These are phyloP conservation scores for Biston stratarius DNA, from an alignment of 2,888 invertebrate genomes.

Conservation along the genomic window DNA sequence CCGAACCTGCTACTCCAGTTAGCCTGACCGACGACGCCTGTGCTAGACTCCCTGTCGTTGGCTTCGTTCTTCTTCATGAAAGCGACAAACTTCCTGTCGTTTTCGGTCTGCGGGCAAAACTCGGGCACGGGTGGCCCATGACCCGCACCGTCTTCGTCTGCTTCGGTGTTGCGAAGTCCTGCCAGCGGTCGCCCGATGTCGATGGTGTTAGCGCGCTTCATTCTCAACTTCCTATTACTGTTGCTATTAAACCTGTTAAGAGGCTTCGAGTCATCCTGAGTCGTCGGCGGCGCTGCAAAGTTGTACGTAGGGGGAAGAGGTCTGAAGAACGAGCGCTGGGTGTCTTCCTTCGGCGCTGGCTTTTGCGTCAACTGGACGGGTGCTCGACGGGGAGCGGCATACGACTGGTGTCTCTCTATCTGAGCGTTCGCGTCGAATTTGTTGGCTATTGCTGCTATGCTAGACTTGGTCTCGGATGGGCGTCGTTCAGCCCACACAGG, in stretches of 20 bases:
- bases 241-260: conserved; percentile 82
- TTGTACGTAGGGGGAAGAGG: conserved; percentile 79
- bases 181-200: conserved; percentile 92
- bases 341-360: conserved; percentile 57
- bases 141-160: conserved; percentile 71
- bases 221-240: conserved; percentile 89
- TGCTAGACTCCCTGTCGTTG: conserved; percentile 50
- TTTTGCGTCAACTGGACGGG: conserved; percentile 48
- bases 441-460: conserved; percentile 76
- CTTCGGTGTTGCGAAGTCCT: conserved; percentile 82
- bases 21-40: conserved; percentile 62
- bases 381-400: conserved; percentile 46
- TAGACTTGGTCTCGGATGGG: conserved; percentile 66
- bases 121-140: conserved; percentile 85
- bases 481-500: conserved; percentile 60
- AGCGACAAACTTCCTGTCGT: conserved; percentile 93
- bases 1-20: conserved; percentile 95
- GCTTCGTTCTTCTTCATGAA: conserved; percentile 91
- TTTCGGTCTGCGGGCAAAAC: conserved; percentile 93
- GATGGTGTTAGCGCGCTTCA: conserved; percentile 96
- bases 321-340: conserved; percentile 65
- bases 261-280: conserved; percentile 72
- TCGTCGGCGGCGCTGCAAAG: conserved; percentile 69
- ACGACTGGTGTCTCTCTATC: conserved; percentile 54
- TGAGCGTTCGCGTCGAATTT: conserved; percentile 71